phyloP scores from a whole-genome alignment of 2,888 invertebrate species.

The Rhorus exstirpatorius region DNA sequence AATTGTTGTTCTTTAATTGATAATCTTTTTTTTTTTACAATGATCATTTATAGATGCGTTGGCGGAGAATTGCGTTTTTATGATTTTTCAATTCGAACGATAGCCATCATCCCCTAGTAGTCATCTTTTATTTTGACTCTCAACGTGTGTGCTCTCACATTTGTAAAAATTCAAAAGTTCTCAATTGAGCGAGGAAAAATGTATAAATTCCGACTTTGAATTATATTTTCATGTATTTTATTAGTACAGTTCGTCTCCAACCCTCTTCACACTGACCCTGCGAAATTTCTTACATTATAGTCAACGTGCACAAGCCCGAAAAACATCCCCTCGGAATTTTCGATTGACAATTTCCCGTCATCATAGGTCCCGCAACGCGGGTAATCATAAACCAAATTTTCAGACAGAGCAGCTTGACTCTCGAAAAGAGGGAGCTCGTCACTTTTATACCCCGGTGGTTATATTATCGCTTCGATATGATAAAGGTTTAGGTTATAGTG shows the following conservation, averaged over 20 bases:
- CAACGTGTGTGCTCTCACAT: too few species aligned
- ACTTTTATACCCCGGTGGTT: conserved; percentile 18
- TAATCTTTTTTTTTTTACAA: too few species aligned
- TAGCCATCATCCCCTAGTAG: too few species aligned
- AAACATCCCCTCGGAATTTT: background rate
- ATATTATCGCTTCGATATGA: conserved; percentile 40
- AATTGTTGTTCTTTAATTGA: too few species aligned
- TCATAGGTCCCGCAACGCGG: background rate
- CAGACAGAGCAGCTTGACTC: conserved; percentile 8
- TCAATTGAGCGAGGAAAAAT: background rate
- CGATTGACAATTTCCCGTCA: conserved; percentile 12
- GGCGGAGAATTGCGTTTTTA: too few species aligned
- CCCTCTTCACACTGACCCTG: background rate
- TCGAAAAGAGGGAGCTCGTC: conserved; percentile 11
- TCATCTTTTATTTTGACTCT: too few species aligned
- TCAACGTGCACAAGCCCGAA: background rate
- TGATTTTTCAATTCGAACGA: too few species aligned
- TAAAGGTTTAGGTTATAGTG: conserved; percentile 38
- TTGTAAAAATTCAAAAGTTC: too few species aligned
- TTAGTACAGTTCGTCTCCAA: too few species aligned
- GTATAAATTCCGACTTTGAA: too few species aligned
- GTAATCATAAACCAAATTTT: conserved; percentile 30
- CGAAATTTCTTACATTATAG: background rate
- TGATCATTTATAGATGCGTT: too few species aligned
- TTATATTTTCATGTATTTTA: too few species aligned